Evolutionary conservation across 2,888 invertebrate genomes (phyloP).

Genomic region (Nowickia ferox): DNA sequence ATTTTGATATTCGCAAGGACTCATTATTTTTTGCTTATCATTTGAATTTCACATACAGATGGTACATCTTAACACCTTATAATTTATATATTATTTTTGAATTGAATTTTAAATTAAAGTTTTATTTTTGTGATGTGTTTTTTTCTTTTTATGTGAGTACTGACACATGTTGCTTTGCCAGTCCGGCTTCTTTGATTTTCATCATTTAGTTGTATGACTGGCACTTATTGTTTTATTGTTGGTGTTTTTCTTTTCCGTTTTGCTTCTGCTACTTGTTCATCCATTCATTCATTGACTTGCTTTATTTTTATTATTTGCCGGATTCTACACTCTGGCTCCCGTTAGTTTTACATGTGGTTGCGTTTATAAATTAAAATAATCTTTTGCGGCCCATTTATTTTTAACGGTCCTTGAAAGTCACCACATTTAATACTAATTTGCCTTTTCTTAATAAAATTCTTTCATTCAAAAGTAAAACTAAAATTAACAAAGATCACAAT

Average conservation of each 20-base stretch:
- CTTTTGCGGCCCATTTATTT: conserved; percentile 80
- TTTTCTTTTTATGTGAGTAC: background rate
- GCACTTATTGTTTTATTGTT: background rate
- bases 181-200: conserved; percentile 72
- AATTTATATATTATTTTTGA: background rate
- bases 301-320: conserved; percentile 73
- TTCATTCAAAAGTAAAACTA: conserved; percentile 39
- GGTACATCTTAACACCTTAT: conserved; percentile 9
- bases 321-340: conserved; percentile 74
- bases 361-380: conserved; percentile 81
- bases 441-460: conserved; percentile 72
- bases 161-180: conserved; percentile 52
- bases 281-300: conserved; percentile 28
- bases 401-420: conserved; percentile 79
- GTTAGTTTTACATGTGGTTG: conserved; percentile 72
- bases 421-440: conserved; percentile 82
- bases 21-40: background rate
- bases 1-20: too few relatives aligned
- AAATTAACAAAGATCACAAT: conserved; percentile 12
- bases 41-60: conserved; percentile 55
- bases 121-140: too few relatives aligned
- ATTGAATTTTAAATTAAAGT: too few relatives aligned
- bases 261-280: background rate
- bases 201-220: conserved; percentile 18
- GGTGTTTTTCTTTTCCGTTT: background rate